These are phyloP conservation scores for Trachymyrmex cornetzi DNA, from an alignment of 1,140 invertebrate genomes.

Conservation along the genomic window DNA sequence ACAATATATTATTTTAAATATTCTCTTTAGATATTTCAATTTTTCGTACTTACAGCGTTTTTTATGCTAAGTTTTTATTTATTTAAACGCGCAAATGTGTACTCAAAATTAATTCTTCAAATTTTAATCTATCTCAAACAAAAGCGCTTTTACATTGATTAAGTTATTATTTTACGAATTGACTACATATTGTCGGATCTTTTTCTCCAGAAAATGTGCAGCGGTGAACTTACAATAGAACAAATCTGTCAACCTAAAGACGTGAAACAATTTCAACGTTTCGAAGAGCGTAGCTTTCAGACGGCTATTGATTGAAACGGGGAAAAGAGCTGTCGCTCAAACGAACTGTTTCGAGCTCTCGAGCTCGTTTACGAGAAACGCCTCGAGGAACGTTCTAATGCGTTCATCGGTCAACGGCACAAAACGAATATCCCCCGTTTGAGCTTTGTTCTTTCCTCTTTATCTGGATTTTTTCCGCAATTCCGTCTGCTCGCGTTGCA, in stretches of 20 bases:
- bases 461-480: neutral
- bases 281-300: neutral
- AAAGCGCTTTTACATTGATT: neutral
- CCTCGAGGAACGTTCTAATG: slow-evolving; percentile 1
- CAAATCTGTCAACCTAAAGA: neutral
- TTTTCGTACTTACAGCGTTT: neutral
- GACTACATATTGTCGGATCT: neutral
- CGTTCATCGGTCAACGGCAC: neutral
- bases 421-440: slow-evolving; percentile 25
- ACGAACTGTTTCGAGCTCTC: neutral
- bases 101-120: neutral
- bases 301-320: slow-evolving; percentile 23
- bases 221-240: neutral
- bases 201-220: neutral
- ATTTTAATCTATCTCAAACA: neutral
- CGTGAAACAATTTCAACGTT: slow-evolving; percentile 31
- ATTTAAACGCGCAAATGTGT: neutral
- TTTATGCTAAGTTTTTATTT: neutral
- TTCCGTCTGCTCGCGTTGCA: neutral
- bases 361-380: neutral
- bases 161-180: neutral
- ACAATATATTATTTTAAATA: slow-evolving; percentile 4
- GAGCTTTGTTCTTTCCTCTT: slow-evolving; percentile 11
- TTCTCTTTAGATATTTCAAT: slow-evolving; percentile 4
- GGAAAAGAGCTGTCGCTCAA: slow-evolving; percentile 14